Base-by-base conservation (phyloP, 2,797 vertebrate genomes). In the Acestrorhynchus altus region DNA sequence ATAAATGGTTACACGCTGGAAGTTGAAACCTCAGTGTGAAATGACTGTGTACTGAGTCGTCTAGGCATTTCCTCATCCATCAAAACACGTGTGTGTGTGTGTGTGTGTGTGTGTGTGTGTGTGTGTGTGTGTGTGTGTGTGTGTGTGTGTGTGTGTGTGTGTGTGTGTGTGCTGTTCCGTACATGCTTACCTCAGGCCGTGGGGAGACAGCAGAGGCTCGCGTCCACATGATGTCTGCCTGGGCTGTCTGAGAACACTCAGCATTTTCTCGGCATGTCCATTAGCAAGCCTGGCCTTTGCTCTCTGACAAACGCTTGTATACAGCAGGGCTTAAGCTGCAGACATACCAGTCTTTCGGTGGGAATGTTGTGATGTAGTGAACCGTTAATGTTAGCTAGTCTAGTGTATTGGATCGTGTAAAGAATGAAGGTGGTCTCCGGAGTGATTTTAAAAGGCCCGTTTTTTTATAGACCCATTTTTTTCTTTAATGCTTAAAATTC, bases 71-170 rank as follows among this genome's bases (percentile, higher is more conserved):
- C 31, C 24, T 59, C 18, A 65, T 81, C 49, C 40, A 71, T 81
- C 59, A 73, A 57, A 54, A 57, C 15, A 65, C n/a, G 20, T 15
- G 28, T n/a, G 39, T 76, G 42, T 81, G 61, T 70, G 67, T 75
- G 57, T 69, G 60, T 72, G 47, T 22, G 20, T 68, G 24, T 31
- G 52, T 63, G 15, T 65, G 73, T 77, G 76, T 61, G 67, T 40
- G 7, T 76, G 42, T 81, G 61, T 70, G 67, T 75, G 57, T 69
- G 60, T 72, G 47, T 22, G 20, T 68, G 24, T 31, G 52, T 63
- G 15, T 65, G 39, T 76, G 42, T 81, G 61, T 70, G 67, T 75
- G 57, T 69, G 60, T 72, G 47, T 22, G 20, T 68, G 24, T 31
- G 52, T 63, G 15, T 65, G 73, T 77, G 76, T 61, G 67, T 40